Evolutionary conservation across 2,797 vertebrate species (phyloP).

Genomic region (Sus cebifrons): DNA sequence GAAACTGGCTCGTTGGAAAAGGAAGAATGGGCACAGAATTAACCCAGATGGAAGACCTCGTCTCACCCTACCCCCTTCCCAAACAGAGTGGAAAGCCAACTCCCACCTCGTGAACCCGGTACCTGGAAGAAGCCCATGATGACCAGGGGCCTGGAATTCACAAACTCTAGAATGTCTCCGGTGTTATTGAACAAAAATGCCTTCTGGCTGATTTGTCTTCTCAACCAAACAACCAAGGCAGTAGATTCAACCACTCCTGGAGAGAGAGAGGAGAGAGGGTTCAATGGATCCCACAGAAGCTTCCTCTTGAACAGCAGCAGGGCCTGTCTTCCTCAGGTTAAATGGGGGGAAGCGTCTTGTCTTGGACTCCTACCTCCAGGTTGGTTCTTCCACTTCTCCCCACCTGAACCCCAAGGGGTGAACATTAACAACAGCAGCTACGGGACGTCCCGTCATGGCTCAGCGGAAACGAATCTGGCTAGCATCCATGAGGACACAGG

Average conservation of each 20-base stretch:
- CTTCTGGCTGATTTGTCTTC: slow-evolving; percentile 93
- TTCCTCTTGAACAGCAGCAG: neutral
- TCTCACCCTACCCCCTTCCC: neutral
- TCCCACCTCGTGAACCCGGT: slow-evolving; percentile 42
- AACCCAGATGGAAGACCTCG: neutral
- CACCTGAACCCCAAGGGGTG: neutral
- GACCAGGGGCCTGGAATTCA: slow-evolving; percentile 90
- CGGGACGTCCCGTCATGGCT: too few relatives aligned
- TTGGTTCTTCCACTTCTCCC: neutral
- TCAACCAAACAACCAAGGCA: slow-evolving; percentile 95
- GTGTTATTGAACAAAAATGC: slow-evolving; percentile 91
- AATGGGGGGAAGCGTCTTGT: neutral
- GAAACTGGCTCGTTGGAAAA: neutral
- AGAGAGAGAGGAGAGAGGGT: slow-evolving; percentile 59
- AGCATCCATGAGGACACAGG: too few relatives aligned
- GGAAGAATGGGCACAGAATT: neutral
- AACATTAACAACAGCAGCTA: neutral
- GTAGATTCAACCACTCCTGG: slow-evolving; percentile 93
- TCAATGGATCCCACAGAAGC: neutral
- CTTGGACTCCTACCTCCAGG: neutral
- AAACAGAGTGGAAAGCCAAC: neutral
- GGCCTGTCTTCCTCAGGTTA: neutral
- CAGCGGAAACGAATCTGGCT: too few relatives aligned
- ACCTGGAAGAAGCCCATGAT: slow-evolving; percentile 97
- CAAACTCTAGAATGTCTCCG: slow-evolving; percentile 89